phyloP scores from a whole-genome alignment of 2,113 vertebrate species.

The Callorhinus ursinus region DNA sequence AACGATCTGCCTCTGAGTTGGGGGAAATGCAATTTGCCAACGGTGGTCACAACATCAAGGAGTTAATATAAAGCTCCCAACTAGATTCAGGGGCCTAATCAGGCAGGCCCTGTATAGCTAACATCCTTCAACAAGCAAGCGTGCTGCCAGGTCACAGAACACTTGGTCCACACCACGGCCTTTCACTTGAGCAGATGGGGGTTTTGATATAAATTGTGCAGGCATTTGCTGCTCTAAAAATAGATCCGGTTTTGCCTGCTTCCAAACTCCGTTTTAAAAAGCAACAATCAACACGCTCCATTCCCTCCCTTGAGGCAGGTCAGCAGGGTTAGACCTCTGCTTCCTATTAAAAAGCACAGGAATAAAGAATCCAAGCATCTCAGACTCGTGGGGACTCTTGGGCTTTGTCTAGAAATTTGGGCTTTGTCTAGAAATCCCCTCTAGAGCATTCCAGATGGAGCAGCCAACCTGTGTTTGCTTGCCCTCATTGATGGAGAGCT shows the following conservation, averaged over 20 bases:
- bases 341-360: neutral
- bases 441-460: neutral
- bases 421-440: neutral
- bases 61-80: neutral
- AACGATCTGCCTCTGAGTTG: neutral
- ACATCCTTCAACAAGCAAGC: slow-evolving; percentile 43
- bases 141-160: slow-evolving; percentile 3
- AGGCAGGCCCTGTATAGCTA: neutral
- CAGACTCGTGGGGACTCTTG: neutral
- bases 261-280: slow-evolving; percentile 69
- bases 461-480: neutral
- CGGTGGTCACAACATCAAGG: neutral
- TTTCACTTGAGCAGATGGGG: slow-evolving; percentile 75
- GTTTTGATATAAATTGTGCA: slow-evolving; percentile 75
- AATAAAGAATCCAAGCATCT: neutral
- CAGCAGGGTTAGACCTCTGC: neutral
- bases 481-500: neutral
- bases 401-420: neutral
- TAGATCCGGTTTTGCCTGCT: slow-evolving; percentile 73
- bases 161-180: neutral
- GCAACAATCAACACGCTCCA: slow-evolving; percentile 60
- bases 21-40: neutral
- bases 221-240: slow-evolving; percentile 77
- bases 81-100: slow-evolving; percentile 36
- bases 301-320: slow-evolving; percentile 49